Evolutionary conservation across 1,140 invertebrate species (phyloP).

Genomic region (Philotrypesis tridentata): DNA sequence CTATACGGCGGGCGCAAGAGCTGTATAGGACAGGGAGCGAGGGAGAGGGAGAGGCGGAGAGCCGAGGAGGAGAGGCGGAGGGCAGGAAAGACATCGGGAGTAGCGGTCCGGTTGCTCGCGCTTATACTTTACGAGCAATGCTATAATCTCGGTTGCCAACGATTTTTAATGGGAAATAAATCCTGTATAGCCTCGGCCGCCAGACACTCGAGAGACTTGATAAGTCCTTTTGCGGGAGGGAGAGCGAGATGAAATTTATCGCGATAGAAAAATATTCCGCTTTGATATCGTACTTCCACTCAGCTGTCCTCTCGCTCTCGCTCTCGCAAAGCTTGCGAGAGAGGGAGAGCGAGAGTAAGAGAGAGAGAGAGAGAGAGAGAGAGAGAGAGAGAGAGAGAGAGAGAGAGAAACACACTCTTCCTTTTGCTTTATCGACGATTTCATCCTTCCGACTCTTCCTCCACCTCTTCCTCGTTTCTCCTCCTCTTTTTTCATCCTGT

Average conservation of each 20-base stretch:
- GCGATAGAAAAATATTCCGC: slow-evolving; percentile 47
- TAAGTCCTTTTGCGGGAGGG: slow-evolving; percentile 37
- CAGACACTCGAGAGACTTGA: slow-evolving; percentile 43
- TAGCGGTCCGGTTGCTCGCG: slow-evolving; percentile 8
- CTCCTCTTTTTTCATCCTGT: not conserved
- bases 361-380: too few species aligned
- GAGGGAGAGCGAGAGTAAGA: too few species aligned
- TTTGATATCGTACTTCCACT: slow-evolving; percentile 29
- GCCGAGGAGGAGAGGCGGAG: too few species aligned
- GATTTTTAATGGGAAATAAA: slow-evolving; percentile 53
- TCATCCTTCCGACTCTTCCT: not conserved
- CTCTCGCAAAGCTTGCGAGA: not conserved
- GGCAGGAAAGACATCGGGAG: not conserved
- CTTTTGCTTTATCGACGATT: slow-evolving; percentile 21
- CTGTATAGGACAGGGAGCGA: not conserved
- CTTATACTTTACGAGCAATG: slow-evolving; percentile 40
- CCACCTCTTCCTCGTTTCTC: not conserved
- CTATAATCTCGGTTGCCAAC: slow-evolving; percentile 47
- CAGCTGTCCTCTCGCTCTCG: not conserved
- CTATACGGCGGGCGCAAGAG: too few species aligned
- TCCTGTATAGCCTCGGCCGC: slow-evolving; percentile 17
- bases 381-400: too few species aligned
- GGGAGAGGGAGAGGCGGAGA: too few species aligned
- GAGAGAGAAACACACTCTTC: not conserved
- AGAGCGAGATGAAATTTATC: slow-evolving; percentile 44